Conservation (phyloP, 2,888 invertebrate genomes). For the Pterobdella sp. region DNA sequence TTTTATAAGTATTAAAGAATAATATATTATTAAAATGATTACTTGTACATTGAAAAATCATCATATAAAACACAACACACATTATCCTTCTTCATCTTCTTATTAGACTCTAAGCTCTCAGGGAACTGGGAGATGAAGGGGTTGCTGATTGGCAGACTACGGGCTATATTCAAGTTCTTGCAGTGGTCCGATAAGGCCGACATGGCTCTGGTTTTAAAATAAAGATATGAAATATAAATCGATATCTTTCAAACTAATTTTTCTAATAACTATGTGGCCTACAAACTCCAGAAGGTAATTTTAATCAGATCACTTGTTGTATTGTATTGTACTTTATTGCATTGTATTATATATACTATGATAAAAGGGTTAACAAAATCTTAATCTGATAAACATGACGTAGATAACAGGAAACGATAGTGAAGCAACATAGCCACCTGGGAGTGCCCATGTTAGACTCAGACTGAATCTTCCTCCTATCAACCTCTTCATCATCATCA, state of each 20-base stretch:
- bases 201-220: conserved; percentile 56
- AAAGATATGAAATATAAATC: background rate
- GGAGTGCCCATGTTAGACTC: conserved; percentile 25
- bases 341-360: no score
- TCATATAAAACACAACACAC: no score
- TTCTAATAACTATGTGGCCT: no score
- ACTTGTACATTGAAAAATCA: no score
- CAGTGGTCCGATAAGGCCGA: conserved; percentile 60
- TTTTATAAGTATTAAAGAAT: no score
- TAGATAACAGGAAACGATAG: background rate
- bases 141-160: conserved; percentile 51
- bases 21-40: no score
- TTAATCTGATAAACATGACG: background rate
- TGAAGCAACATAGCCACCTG: conserved; percentile 5
- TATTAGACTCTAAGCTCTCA: conserved; percentile 40
- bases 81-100: background rate
- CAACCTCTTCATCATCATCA: conserved; percentile 10
- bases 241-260: no score
- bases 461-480: conserved; percentile 20
- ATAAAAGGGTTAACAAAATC: no score
- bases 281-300: no score
- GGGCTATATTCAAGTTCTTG: conserved; percentile 37
- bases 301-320: no score
- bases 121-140: conserved; percentile 55
- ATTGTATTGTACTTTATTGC: no score